Base-by-base conservation (phyloP, 2,113 vertebrate genomes). In the Caloenas nicobarica region DNA sequence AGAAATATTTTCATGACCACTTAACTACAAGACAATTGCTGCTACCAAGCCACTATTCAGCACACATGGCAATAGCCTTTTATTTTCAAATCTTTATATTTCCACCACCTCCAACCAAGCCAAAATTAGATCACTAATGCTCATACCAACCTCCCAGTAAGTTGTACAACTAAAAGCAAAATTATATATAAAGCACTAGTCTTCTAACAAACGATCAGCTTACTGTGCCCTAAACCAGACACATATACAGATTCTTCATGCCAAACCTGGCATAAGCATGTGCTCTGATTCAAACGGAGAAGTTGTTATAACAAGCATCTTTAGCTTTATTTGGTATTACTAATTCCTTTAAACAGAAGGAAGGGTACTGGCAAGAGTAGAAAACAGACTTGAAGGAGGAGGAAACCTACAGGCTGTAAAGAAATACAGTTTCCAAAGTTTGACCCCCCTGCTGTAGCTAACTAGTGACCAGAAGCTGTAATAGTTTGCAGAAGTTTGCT, bases 211-310 rank as follows among this genome's bases (percentile, higher is more conserved):
- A 96, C 95, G 93, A 97, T 97, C 96, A 95, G 95, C 95, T 97
- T 88, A 86, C 76, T 88, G 42, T 84, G 77, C 81, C 88, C 90
- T 80, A 94, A 97, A 96, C 91, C 89, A 96, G 93, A 96, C 94
- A 97, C 90, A 96, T 83, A 91, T 46, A 95, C 94, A 97, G 94
- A 96, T 95, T 97, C 96, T 94, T 96, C 92, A 95, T 97, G 95
- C 96, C 97, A 97, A 97, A 93, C 69, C 87, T 92, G 89, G 89
- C 93, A 97, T 94, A 95, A 97, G 93, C 96, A 93, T 96, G 97
- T 97, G 96, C 96, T 98, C 95, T 68, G 95, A 97, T 97, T 97
- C 97, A 98, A 98, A 98, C 97, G 89, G 95, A 97, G 98, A 97
- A 96, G 96, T 97, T 96, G 96, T 97, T 98, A 96, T 94, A 98